Conservation (phyloP, 2,888 invertebrate genomes). For the Hirtodrosophila cameraria region DNA sequence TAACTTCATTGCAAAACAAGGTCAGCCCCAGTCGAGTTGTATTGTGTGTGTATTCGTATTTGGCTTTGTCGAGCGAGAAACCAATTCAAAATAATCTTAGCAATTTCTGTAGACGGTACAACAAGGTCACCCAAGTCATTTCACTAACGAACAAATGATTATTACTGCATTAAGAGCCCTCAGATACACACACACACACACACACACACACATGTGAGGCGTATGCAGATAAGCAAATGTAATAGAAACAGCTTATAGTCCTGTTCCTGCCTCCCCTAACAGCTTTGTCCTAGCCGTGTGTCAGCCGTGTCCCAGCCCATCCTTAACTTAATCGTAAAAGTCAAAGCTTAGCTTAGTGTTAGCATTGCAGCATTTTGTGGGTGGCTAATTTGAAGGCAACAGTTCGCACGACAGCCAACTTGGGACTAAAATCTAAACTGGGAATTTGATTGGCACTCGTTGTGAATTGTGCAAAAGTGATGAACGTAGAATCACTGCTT, state of each 20-base stretch:
- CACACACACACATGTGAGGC: constrained; percentile 34
- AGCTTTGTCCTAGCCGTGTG: too few species aligned
- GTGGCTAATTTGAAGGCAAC: constrained; percentile 61
- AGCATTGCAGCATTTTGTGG: constrained; percentile 60
- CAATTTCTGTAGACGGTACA: constrained; percentile 59
- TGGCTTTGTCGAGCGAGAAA: constrained; percentile 38
- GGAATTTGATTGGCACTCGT: constrained; percentile 6
- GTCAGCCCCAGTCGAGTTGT: constrained; percentile 15
- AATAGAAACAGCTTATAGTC: constrained; percentile 68
- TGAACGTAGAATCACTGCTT: neutral
- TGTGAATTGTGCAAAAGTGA: neutral
- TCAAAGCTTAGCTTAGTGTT: constrained; percentile 63
- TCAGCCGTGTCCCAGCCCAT: too few species aligned
- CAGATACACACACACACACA: constrained; percentile 12
- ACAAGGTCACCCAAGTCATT: constrained; percentile 74
- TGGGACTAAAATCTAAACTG: constrained; percentile 18
- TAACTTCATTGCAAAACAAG: constrained; percentile 63
- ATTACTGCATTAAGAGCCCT: constrained; percentile 67
- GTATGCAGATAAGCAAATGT: constrained; percentile 76
- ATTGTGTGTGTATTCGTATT: neutral
- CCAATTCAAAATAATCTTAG: constrained; percentile 75
- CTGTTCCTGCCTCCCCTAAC: neutral
- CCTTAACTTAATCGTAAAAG: constrained; percentile 70
- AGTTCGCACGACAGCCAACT: constrained; percentile 24
- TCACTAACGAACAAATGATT: constrained; percentile 74